Percentiles rank a stretch among this genome's conserved stretches.
These are phyloP conservation scores for Ranitomeya variabilis DNA, from an alignment of 2,113 vertebrate species.

Conservation along the genomic window DNA sequence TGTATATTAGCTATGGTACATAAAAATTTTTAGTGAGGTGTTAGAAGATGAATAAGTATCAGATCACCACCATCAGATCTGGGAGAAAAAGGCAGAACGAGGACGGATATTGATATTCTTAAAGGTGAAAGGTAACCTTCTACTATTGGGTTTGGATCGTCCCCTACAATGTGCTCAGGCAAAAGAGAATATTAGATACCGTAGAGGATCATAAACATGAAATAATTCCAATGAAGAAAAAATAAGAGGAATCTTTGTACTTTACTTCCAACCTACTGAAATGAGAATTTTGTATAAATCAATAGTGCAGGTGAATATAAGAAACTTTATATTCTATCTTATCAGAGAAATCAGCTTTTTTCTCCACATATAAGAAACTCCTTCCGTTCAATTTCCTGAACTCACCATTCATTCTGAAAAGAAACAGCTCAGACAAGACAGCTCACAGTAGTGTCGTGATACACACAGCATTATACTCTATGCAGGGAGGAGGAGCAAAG, in stretches of 20 bases:
- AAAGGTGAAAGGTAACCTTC: conserved; percentile 23
- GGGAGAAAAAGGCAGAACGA: not conserved
- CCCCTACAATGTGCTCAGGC: conserved; percentile 4
- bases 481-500: too few relatives aligned
- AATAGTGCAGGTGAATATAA: too few relatives aligned
- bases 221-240: not conserved
- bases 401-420: too few relatives aligned
- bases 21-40: not conserved
- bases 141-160: not conserved
- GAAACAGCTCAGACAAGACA: too few relatives aligned
- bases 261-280: not conserved
- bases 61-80: not conserved
- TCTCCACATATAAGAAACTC: too few relatives aligned
- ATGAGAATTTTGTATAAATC: not conserved
- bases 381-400: too few relatives aligned
- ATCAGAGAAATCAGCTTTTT: too few relatives aligned
- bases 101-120: conserved; percentile 28
- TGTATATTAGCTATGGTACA: too few relatives aligned
- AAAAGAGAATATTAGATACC: not conserved
- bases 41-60: not conserved
- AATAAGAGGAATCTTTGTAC: not conserved
- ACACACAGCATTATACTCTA: too few relatives aligned
- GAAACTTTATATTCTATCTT: too few relatives aligned
- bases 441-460: too few relatives aligned
- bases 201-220: not conserved